Evolutionary conservation across 2,888 invertebrate species (phyloP).

Genomic region (Magallana nippona): DNA sequence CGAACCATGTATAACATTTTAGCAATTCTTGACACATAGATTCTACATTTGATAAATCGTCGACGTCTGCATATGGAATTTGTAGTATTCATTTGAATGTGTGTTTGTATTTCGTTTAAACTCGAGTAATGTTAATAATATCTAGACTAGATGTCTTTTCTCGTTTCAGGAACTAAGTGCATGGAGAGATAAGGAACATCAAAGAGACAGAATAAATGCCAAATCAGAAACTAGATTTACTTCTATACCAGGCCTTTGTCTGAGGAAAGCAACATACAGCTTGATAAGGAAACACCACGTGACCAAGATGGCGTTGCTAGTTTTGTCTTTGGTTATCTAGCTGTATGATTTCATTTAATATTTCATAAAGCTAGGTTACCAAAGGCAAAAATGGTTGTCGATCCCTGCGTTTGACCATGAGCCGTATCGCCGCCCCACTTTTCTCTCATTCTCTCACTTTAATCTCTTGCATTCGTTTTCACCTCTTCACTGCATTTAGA

Average conservation of each 20-base stretch:
- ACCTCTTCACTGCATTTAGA: background rate
- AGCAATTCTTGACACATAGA: constrained; percentile 29
- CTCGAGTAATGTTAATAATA: background rate
- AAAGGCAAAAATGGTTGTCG: constrained; percentile 91
- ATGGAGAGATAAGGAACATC: constrained; percentile 1
- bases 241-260: background rate
- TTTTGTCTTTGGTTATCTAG: constrained; percentile 99
- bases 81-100: constrained; percentile 6
- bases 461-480: background rate
- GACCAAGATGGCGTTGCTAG: constrained; percentile 62
- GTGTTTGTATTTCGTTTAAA: background rate
- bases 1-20: constrained; percentile 27
- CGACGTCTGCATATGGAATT: constrained; percentile 24
- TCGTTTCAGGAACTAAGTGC: constrained; percentile 16
- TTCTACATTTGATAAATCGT: constrained; percentile 27
- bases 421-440: constrained; percentile 2
- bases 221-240: background rate
- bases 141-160: background rate
- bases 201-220: background rate
- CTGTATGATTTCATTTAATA: constrained; percentile 96
- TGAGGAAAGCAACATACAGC: background rate
- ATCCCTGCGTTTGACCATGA: constrained; percentile 25
- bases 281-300: constrained; percentile 71
- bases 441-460: background rate
- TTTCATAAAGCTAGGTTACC: constrained; percentile 99